Evolutionary conservation across 2,113 vertebrate genomes (phyloP), one percentile per base, ranked within the genome.

Genomic region (Chionis minor): DNA sequence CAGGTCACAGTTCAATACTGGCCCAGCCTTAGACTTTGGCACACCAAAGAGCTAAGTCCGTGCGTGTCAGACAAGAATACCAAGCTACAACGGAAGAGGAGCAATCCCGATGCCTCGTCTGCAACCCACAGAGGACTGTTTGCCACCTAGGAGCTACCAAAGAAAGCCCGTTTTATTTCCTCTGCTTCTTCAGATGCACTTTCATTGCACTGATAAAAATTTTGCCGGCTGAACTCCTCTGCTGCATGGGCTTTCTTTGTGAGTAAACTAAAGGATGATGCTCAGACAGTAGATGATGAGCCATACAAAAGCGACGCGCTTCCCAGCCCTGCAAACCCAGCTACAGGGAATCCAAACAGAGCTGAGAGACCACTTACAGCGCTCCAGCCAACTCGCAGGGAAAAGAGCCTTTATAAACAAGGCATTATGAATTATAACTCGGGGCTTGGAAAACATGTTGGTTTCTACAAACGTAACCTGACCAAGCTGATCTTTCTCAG

Each of bases 291-390:
- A 86, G 83, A 88, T 87, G 87, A 86, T 0, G 28, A 94, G 84
- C 47, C 90, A 91, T 72, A 81, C 88, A 90, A 91, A 63, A 69
- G 21, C n/a, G 1, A 62, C 24, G 83, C 12, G 81, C 83, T 86
- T 59, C 44, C 77, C 93, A 58, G 72, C 45, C 54, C 0, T 1
- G 8, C 67, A 82, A 88, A 33, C 74, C 52, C 88, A 67, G 66
- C 44, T 40, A 62, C 8, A 1, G 78, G 38, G 88, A 95, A 74
- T 26, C 32, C 74, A 72, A 52, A 81, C 45, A 71, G 54, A 51
- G n/a, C 51, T 30, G 40, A 61, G 13, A 28, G 30, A 83, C 70
- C 86, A 38, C 73, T 67, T 54, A 22, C 7, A 78, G 81, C 0
- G 2, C 56, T 32, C 52, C 55, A 63, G 71, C 78, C 91, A 80